Evolutionary conservation across 2,888 invertebrate genomes (phyloP).

Genomic region (Dermolepida albohirtum): DNA sequence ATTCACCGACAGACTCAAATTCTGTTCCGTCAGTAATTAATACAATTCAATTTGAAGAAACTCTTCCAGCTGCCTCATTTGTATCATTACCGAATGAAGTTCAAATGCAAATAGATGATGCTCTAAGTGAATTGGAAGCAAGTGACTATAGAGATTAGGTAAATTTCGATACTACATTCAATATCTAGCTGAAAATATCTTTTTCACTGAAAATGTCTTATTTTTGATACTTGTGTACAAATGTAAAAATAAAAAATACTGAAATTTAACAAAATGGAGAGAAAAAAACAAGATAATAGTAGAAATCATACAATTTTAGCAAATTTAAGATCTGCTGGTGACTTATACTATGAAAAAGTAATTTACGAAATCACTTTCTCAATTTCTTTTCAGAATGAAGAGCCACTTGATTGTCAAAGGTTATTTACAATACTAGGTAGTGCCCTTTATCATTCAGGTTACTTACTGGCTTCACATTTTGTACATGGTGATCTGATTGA

Average conservation of each 20-base stretch:
- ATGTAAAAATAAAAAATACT: neutral
- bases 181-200: neutral
- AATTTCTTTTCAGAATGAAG: constrained; percentile 74
- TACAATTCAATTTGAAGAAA: constrained; percentile 69
- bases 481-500: constrained; percentile 79
- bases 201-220: no score
- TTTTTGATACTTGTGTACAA: no score
- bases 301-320: no score
- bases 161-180: constrained; percentile 49
- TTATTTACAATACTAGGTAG: constrained; percentile 71
- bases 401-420: constrained; percentile 79
- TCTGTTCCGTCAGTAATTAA: constrained; percentile 32
- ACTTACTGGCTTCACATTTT: constrained; percentile 83
- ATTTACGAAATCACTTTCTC: constrained; percentile 23
- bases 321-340: no score
- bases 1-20: constrained; percentile 44
- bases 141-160: constrained; percentile 93
- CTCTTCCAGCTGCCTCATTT: constrained; percentile 74
- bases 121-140: constrained; percentile 88
- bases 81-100: constrained; percentile 81
- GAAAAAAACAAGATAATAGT: no score
- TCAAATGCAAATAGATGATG: constrained; percentile 85
- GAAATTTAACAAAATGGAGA: neutral
- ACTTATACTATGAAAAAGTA: no score
- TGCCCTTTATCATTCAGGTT: constrained; percentile 71